Evolutionary conservation across 2,113 vertebrate species (phyloP).

Genomic region (Cyprinodon brontotheroides): DNA sequence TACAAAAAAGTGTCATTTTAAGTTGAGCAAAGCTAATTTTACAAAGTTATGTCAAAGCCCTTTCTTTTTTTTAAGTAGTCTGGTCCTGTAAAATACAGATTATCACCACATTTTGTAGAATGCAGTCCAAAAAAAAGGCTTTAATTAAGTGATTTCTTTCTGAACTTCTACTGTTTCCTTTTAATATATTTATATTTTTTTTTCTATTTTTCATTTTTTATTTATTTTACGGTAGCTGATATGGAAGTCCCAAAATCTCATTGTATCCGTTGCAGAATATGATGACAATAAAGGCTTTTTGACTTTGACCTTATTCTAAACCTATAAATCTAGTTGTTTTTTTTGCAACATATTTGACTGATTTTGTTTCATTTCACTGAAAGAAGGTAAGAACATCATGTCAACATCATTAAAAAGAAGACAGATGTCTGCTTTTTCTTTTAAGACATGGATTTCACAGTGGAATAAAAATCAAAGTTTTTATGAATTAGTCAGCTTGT

Average conservation of each 20-base stretch:
- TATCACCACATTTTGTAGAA: constrained; percentile 12
- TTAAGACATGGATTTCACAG: neutral
- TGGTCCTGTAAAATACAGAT: constrained; percentile 9
- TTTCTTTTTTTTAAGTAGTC: constrained; percentile 10
- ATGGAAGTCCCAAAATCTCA: too few species aligned
- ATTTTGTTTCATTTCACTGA: neutral
- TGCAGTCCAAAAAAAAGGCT: constrained; percentile 5
- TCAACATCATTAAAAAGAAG: neutral
- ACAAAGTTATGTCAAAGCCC: constrained; percentile 17
- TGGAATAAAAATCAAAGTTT: neutral
- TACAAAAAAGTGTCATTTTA: constrained; percentile 22
- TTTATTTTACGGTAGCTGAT: too few species aligned
- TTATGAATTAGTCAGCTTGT: neutral
- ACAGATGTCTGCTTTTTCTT: too few species aligned
- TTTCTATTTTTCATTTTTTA: too few species aligned
- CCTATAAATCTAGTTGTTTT: neutral
- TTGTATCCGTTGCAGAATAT: too few species aligned
- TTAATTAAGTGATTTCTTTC: constrained; percentile 19
- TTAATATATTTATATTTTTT: too few species aligned
- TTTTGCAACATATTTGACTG: constrained; percentile 3
- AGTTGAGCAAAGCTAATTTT: constrained; percentile 11
- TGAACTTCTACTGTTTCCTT: constrained; percentile 14
- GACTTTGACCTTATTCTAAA: neutral
- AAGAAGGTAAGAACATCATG: neutral
- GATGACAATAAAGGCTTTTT: too few species aligned